Base-by-base conservation (phyloP, 2,888 invertebrate genomes). In the Acleris sparsana region DNA sequence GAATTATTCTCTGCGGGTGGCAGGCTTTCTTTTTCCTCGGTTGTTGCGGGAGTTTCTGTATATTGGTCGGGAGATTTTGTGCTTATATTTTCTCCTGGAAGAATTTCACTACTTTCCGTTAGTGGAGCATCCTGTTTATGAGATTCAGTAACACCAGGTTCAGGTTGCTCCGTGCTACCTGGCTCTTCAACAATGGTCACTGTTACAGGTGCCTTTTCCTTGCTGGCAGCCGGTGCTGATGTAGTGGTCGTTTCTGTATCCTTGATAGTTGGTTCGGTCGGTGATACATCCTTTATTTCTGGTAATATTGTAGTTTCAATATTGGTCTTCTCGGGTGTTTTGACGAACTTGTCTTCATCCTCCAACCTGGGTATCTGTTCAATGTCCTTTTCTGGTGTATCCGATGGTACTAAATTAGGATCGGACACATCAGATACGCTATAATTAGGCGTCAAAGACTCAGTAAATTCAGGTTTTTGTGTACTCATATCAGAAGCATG, bases 11-110 rank as follows among this genome's bases (percentile, higher is more conserved):
- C 39, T 48, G 48, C 6, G 53, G 67, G 43, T 46, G 69, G 70
- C 17, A 70, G 70, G 43, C 53, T 57, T 48, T 64, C 63, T 25
- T 53, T 63, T 20, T 43, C 57, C 46, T 52, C 66, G n/a, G 57
- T 7, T 6, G 20, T n/a, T 17, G 56, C 1, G 20, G 71, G 63
- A 48, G 68, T 69, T 44, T 51, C 60, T 59, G 60, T 60, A 16
- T 65, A 39, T 63, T 53, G 25, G 16, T 67, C 62, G n/a, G 62
- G 70, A 44, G 29, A 49, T 17, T 61, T 49, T 58, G 58, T 53
- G 25, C 57, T 61, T 6, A 48, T n/a, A 17, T 17, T n/a, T 33
- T 52, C 63, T 33, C 29, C 16, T 17, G 62, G 25, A 22, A 22
- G n/a, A 22, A 9, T 51, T 43, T 55, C 59, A 51, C 60, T 60